These are phyloP conservation scores for Hemicentrotus pulcherrimus DNA, from an alignment of 35 echinoderm and acorn worm genomes.

Conservation along the genomic window DNA sequence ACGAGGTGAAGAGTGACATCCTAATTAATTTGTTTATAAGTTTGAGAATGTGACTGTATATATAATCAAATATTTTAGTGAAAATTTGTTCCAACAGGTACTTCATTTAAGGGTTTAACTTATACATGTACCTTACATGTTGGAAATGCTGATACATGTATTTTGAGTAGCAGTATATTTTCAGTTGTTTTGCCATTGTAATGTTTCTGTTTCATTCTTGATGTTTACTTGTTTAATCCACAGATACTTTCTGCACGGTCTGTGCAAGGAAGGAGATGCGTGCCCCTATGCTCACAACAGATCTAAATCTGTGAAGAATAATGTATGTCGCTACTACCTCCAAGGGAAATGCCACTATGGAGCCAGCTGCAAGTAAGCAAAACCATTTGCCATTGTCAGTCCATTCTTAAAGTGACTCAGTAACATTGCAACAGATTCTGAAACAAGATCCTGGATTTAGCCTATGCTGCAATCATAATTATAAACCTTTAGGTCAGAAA, in stretches of 20 bases:
- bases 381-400: background rate
- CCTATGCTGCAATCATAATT: too few species aligned
- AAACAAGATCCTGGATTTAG: too few species aligned
- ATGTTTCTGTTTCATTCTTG: background rate
- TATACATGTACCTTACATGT: too few species aligned
- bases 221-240: slow-evolving; percentile 45
- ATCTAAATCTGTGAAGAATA: slow-evolving; percentile 52
- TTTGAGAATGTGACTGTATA: background rate
- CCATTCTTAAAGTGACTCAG: background rate
- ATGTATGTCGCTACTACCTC: slow-evolving; percentile 81
- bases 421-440: too few species aligned
- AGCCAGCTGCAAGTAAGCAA: slow-evolving; percentile 89
- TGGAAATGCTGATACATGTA: too few species aligned
- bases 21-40: too few species aligned
- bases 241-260: slow-evolving; percentile 93
- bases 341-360: slow-evolving; percentile 92
- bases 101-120: background rate
- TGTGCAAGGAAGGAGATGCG: slow-evolving; percentile 78
- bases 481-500: too few species aligned
- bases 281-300: slow-evolving; percentile 91
- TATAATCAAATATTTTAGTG: background rate
- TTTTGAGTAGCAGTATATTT: too few species aligned
- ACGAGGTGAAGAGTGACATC: too few species aligned
- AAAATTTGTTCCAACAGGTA: background rate
- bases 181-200: background rate